phyloP scores from a whole-genome alignment of 2,797 vertebrate species.

The Hippopotamyrus pictus region DNA sequence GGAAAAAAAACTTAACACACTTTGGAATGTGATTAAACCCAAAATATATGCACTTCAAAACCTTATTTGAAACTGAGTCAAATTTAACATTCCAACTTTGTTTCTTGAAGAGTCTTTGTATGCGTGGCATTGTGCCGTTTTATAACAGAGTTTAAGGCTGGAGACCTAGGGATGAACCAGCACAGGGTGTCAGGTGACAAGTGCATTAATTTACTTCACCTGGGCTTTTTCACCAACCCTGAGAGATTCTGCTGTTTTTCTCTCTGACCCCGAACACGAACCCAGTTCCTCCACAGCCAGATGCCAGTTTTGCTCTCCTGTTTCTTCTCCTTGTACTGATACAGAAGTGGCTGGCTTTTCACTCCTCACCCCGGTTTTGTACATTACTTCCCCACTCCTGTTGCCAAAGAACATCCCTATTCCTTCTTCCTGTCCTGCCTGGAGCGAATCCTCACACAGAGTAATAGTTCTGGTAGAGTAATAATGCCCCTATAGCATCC shows the following conservation, averaged over 20 bases:
- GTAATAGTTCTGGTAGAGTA: background rate
- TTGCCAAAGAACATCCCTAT: background rate
- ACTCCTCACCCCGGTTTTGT: background rate
- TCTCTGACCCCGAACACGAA: background rate
- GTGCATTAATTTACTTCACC: background rate
- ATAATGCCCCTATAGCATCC: background rate
- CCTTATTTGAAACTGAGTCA: background rate
- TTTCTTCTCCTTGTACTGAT: background rate
- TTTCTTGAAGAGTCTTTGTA: background rate
- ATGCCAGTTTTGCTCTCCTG: background rate
- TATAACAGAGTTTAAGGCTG: background rate
- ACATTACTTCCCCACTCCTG: background rate
- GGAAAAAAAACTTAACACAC: background rate
- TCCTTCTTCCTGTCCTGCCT: background rate
- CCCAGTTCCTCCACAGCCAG: background rate
- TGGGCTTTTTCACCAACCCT: background rate
- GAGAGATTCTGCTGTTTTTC: background rate
- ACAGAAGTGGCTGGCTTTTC: background rate
- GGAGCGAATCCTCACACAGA: background rate
- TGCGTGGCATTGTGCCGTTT: background rate
- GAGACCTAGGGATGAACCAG: background rate
- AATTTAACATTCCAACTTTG: background rate
- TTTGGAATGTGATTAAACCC: background rate
- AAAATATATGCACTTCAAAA: background rate
- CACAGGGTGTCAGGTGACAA: background rate